These are phyloP conservation scores for Protophormia terraenovae DNA, from an alignment of 2,888 invertebrate species.

Conservation along the genomic window DNA sequence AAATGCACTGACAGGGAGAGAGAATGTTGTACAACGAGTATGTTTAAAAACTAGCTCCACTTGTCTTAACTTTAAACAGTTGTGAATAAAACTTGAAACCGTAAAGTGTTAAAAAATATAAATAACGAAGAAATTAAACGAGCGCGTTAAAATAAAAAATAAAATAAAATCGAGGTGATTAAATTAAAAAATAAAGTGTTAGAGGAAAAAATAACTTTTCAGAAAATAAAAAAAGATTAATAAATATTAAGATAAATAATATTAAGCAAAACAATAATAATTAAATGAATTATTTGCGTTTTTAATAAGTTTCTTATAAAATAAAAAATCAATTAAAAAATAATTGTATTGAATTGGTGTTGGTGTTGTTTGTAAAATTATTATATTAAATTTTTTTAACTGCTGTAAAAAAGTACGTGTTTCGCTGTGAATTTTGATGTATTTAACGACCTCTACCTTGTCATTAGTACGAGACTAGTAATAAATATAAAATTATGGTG, in stretches of 20 bases:
- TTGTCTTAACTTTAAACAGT: constrained; percentile 61
- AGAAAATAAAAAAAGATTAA: neutral
- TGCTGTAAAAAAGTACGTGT: constrained; percentile 46
- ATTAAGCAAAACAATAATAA: neutral
- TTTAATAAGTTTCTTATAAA: too few relatives aligned
- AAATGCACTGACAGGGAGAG: neutral
- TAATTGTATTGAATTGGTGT: neutral
- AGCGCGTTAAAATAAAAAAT: constrained; percentile 20
- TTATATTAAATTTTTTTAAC: too few relatives aligned
- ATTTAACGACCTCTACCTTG: constrained; percentile 52
- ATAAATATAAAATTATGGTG: neutral
- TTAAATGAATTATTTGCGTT: neutral
- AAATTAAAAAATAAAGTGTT: neutral
- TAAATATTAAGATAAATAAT: neutral
- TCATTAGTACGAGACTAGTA: neutral
- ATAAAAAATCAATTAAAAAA: neutral
- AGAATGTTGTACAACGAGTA: constrained; percentile 4
- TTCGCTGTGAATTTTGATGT: constrained; percentile 51
- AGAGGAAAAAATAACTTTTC: neutral
- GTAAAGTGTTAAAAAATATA: constrained; percentile 39
- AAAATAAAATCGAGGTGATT: constrained; percentile 30
- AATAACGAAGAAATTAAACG: constrained; percentile 13
- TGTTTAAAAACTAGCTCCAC: constrained; percentile 66
- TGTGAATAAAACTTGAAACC: constrained; percentile 64
- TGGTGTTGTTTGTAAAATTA: neutral